Base-by-base conservation (phyloP, 35 echinoderm and acorn worm genomes). In the Apostichopus parvimensis region DNA sequence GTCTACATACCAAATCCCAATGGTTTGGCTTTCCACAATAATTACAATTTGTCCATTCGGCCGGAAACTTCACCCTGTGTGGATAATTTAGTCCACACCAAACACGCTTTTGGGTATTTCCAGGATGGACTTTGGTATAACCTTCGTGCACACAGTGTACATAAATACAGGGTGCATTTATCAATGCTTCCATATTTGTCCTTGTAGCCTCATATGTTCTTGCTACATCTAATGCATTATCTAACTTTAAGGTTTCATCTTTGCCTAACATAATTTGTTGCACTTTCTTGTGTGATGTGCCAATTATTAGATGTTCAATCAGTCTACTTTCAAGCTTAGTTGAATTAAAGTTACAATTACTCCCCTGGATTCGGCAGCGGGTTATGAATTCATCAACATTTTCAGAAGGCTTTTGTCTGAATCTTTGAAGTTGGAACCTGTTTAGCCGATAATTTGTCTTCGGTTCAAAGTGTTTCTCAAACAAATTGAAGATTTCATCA, bases 301-400 rank as follows among this genome's bases (percentile, higher is more conserved):
- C 28, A 34, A 34, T 34, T 34, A 34, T 34, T 5, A 88, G 86
- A 3, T 66, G 5, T 88, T 88, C 86, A 64, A 68, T 88, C n/a
- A 88, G 28, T n/a, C 86, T 88, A 57, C n/a, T 56, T 58, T 88
- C 25, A 11, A 70, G 18, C 26, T 88, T 57, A 58, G 18, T 18
- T 60, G 57, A 0, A n/a, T 17, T 61, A 70, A 68, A 68, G 17
- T 88, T 70, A 45, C 86, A 88, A 3, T 88, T 88, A n/a, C 28
- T 8, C 1, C 54, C 56, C 18, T 88, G 54, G 6, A n/a, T 70
- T 26, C 60, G 53, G 25, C 86, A 88, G 6, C 57, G 54, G 5
- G 28, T 88, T 26, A 88, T 88, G 26, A n/a, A 88, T n/a, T 88
- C 9, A 61, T 88, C 86, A 88, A 9, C 53, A 11, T 12, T 64